These are phyloP conservation scores for Ormyrus labotus DNA, from an alignment of 2,888 invertebrate genomes.

Conservation along the genomic window DNA sequence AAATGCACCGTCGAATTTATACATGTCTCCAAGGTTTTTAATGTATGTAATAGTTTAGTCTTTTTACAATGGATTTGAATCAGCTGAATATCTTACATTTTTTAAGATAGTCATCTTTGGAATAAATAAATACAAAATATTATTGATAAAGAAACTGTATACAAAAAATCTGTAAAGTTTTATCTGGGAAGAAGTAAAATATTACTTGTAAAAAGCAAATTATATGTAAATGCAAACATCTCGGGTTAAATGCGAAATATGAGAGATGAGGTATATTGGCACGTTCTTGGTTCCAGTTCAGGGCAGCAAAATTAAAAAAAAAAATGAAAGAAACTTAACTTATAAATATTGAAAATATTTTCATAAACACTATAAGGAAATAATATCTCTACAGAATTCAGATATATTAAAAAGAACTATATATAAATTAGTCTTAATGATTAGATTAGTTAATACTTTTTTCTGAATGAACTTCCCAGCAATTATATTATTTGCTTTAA, in stretches of 20 bases:
- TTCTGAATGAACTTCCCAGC: constrained; percentile 14
- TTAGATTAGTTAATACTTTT: constrained; percentile 45
- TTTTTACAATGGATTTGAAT: constrained; percentile 45
- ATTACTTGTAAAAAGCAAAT: constrained; percentile 40
- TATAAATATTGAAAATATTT: constrained; percentile 19
- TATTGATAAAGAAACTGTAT: constrained; percentile 35
- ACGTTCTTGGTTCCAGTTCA: constrained; percentile 49
- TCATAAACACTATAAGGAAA: constrained; percentile 9
- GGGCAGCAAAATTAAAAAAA: constrained; percentile 37
- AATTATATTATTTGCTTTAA: constrained; percentile 14
- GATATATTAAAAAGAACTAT: constrained; percentile 40
- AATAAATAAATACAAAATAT: constrained; percentile 31
- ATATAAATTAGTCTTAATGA: constrained; percentile 44
- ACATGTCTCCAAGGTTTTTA: constrained; percentile 22
- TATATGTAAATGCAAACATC: constrained; percentile 51
- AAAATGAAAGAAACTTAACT: constrained; percentile 17
- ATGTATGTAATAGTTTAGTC: constrained; percentile 21
- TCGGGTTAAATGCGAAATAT: constrained; percentile 55
- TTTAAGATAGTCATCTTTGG: constrained; percentile 25
- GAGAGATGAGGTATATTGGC: constrained; percentile 52
- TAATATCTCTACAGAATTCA: not conserved
- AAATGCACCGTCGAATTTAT: constrained; percentile 47
- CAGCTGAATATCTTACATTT: constrained; percentile 27
- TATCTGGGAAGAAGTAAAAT: constrained; percentile 27
- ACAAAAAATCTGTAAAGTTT: constrained; percentile 26